A percentile compares a stretch with the other conserved stretches of the same genome.
These are phyloP conservation scores for Odontesthes bonariensis DNA, from an alignment of 2,113 vertebrate species.

Conservation along the genomic window DNA sequence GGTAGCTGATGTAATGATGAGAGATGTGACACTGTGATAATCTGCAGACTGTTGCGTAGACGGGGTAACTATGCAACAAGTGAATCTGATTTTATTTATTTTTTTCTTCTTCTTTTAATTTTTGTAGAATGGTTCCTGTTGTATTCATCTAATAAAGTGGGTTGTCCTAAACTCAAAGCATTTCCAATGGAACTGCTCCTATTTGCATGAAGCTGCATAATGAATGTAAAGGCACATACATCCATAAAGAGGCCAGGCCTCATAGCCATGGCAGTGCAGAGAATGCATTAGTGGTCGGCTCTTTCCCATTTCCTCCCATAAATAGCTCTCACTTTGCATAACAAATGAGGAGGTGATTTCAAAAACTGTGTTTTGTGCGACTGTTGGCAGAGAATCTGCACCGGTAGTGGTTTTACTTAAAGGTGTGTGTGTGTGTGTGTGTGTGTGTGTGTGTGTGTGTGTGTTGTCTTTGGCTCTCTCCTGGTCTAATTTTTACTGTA, in stretches of 20 bases:
- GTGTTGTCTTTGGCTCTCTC: not conserved
- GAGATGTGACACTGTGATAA: too few species aligned
- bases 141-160: slow-evolving; percentile 53
- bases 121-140: slow-evolving; percentile 50
- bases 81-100: too few species aligned
- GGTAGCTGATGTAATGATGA: too few species aligned
- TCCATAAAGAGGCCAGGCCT: slow-evolving; percentile 16
- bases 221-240: slow-evolving; percentile 41
- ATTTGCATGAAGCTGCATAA: slow-evolving; percentile 48
- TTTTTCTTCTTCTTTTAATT: slow-evolving; percentile 2
- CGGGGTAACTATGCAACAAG: too few species aligned
- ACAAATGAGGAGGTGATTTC: slow-evolving; percentile 53
- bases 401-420: slow-evolving; percentile 19
- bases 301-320: slow-evolving; percentile 43
- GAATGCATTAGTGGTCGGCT: slow-evolving; percentile 39
- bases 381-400: slow-evolving; percentile 27
- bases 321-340: slow-evolving; percentile 49
- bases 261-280: slow-evolving; percentile 51
- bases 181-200: slow-evolving; percentile 62
- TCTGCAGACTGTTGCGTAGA: too few species aligned
- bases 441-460: not conserved
- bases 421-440: not conserved
- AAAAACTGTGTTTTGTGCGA: slow-evolving; percentile 59
- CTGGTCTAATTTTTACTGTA: slow-evolving; percentile 14
- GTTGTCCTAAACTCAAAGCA: slow-evolving; percentile 48